Evolutionary conservation across 2,888 invertebrate genomes (phyloP).

Genomic region (Sisyra terminalis): DNA sequence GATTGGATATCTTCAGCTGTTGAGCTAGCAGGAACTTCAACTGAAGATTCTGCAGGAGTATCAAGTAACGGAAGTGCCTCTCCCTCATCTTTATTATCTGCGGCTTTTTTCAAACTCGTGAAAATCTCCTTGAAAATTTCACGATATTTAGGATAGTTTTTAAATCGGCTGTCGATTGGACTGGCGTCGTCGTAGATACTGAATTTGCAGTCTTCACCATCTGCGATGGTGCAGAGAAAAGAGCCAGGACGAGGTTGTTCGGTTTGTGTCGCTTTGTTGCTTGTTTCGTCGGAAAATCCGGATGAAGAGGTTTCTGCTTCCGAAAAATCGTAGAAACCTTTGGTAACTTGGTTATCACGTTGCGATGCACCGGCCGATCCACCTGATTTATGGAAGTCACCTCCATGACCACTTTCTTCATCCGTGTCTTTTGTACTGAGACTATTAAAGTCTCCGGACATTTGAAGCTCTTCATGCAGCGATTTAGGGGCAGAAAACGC

Average conservation of each 20-base stretch:
- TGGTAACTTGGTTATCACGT: conserved; percentile 10
- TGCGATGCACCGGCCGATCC: conserved; percentile 9
- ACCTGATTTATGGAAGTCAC: conserved; percentile 24
- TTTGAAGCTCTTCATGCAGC: conserved; percentile 58
- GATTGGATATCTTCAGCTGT: conserved; percentile 45
- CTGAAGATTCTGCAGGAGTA: conserved; percentile 29
- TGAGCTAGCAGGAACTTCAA: conserved; percentile 50
- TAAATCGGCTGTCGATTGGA: conserved; percentile 66
- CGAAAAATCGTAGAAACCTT: conserved; percentile 45
- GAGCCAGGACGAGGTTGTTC: conserved; percentile 62
- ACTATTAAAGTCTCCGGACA: conserved; percentile 54
- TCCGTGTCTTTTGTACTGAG: conserved; percentile 45
- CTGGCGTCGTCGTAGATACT: conserved; percentile 66
- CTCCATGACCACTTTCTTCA: conserved; percentile 44
- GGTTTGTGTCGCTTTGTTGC: conserved; percentile 70
- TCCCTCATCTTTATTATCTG: conserved; percentile 66
- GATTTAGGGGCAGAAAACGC: conserved; percentile 23
- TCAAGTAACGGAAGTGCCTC: conserved; percentile 57
- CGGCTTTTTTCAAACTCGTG: conserved; percentile 65
- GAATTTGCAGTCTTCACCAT: conserved; percentile 72
- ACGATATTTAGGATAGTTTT: conserved; percentile 65
- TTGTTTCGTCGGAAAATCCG: conserved; percentile 69
- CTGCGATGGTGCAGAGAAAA: conserved; percentile 68
- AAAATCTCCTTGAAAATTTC: conserved; percentile 73
- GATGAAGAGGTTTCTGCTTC: conserved; percentile 76